Evolutionary conservation across 2,113 vertebrate species (phyloP).

Genomic region (Ia io): DNA sequence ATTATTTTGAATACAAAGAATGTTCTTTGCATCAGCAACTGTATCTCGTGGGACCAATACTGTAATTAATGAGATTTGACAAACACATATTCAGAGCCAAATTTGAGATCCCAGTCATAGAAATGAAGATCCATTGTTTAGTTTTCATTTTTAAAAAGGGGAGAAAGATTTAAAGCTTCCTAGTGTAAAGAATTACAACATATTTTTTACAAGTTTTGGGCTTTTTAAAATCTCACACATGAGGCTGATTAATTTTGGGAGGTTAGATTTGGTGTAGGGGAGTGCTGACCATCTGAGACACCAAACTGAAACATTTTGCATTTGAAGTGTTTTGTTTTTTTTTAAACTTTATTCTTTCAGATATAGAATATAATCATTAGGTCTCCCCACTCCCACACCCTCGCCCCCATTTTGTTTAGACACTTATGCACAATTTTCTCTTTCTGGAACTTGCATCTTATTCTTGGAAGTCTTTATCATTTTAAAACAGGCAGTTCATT

Average conservation of each 20-base stretch:
- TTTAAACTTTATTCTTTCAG: conserved; percentile 51
- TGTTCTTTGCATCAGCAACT: conserved; percentile 75
- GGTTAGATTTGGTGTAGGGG: conserved; percentile 60
- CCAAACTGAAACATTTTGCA: conserved; percentile 59
- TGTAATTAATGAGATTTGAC: conserved; percentile 82
- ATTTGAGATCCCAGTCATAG: conserved; percentile 69
- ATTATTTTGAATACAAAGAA: conserved; percentile 74
- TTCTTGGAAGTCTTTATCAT: conserved; percentile 81
- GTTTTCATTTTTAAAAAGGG: conserved; percentile 51
- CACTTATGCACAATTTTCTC: conserved; percentile 75
- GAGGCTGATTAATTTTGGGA: conserved; percentile 77
- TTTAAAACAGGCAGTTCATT: conserved; percentile 79
- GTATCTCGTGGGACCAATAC: conserved; percentile 71
- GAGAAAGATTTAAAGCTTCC: conserved; percentile 66
- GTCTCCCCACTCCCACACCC: not conserved
- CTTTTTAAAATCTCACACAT: conserved; percentile 66
- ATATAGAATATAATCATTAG: conserved; percentile 68
- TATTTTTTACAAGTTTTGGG: conserved; percentile 67
- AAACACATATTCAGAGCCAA: conserved; percentile 71
- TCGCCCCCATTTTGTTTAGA: conserved; percentile 74
- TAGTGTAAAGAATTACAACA: conserved; percentile 68
- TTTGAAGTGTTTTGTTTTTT: conserved; percentile 12
- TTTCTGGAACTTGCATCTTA: conserved; percentile 76
- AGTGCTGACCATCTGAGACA: conserved; percentile 71
- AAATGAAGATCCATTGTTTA: conserved; percentile 72